Evolutionary conservation across 2,797 vertebrate species (phyloP), one percentile per base, ranked within the genome.

Genomic region (Sphenopsis melanotis): DNA sequence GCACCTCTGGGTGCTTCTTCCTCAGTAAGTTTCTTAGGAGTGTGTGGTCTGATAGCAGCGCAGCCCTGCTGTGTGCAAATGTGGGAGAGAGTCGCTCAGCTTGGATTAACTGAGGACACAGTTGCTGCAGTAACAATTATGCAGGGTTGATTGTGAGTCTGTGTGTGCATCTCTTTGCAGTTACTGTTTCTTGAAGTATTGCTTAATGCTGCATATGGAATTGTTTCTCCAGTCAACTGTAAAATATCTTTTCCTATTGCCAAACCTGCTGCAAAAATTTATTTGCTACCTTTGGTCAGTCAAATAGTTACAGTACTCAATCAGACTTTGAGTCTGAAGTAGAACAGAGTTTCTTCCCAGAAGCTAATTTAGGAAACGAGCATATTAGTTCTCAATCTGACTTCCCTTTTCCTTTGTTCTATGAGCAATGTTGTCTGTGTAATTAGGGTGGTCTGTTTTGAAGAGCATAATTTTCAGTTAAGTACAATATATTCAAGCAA

Each of bases 41-140:
- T 9, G 8, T 34, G 37, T 52, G 13, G 17, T 71, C 11, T 53
- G 72, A 24, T 9, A 27, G 46, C 42, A 64, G 34, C 3, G 3
- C 42, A 60, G 41, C 34, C 23, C 47, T 49, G 29, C 55, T 87
- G 24, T n/a, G 56, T 52, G 59, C 32, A 29, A 0, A 10, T 3
- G 18, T 9, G n/a, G 37, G 71, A 21, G 53, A 52, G 39, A 7
- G 3, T 59, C 0, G 0, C 22, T 69, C 36, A 63, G 61, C 59
- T 72, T 0, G 19, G 34, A 29, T 68, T 52, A 80, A 32, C 60
- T 37, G 85, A 71, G 74, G 61, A 27, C 52, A 12, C 24, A 27
- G 64, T 42, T 90, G 56, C 60, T 94, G 52, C 66, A 56, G 5
- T 29, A 70, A 53, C 77, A 49, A 6, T 79, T 87, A 36, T 0